Base-by-base conservation (phyloP, 2,797 vertebrate genomes). In the Gastrophryne carolinensis region DNA sequence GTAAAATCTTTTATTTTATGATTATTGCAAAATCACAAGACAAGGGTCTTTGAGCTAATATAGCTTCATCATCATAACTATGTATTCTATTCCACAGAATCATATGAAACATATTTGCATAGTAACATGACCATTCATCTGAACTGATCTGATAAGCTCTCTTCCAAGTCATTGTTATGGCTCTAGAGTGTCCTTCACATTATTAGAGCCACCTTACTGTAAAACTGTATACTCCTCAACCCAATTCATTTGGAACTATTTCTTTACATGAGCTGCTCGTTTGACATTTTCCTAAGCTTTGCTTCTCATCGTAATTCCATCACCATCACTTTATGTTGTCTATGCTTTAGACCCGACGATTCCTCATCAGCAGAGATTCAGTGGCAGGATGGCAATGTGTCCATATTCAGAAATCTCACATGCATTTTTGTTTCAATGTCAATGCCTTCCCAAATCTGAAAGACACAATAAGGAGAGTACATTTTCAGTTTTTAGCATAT, bases 341-440 rank as follows among this genome's bases (percentile, higher is more conserved):
- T n/a, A n/a, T n/a, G n/a, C n/a, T n/a, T n/a, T n/a, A n/a, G n/a
- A n/a, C n/a, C n/a, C n/a, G n/a, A n/a, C n/a, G 12, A 3, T 53
- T 26, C 6, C 6, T 56, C 29, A 21, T 26, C 50, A 34, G 26
- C 3, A 1, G 6, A 27, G 5, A 10, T 32, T 71, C 26, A 34
- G 83, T 92, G 95, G 82, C 93, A 92, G 72, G 95, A 86, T 0
- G 92, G 90, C 0, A 89, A 87, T 0, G 95, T 91, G 81, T 95
- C 90, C 87, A 96, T 84, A 29, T 95, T 94, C 66, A 94, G 84
- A 81, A 99, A 98, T 80, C 95, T 93, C 64, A 98, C 88, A 29
- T 95, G 89, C 97, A 99, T 99, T 88, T 92, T 95, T 47, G 93
- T 91, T 84, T 97, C 97, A 10, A 98, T 95, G 82, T 98, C 95